Percentiles rank a stretch among this genome's conserved stretches.
Evolutionary conservation across 2,113 vertebrate genomes (phyloP).

Genomic region (Hirundichthys speculiger): DNA sequence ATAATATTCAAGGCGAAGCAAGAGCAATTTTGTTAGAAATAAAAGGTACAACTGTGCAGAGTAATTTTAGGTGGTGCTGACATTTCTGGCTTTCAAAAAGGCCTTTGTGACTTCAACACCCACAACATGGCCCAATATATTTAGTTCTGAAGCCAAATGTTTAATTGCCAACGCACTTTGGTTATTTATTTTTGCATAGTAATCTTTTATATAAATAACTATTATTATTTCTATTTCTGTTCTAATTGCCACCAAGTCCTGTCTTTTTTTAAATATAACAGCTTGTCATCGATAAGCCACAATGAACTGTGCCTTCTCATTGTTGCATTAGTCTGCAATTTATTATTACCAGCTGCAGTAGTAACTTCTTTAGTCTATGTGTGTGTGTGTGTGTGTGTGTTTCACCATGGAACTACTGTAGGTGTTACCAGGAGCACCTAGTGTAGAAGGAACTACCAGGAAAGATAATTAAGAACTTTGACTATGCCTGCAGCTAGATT

Average conservation of each 20-base stretch:
- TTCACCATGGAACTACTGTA: background rate
- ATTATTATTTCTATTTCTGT: constrained; percentile 11
- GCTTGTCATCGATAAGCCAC: too few species aligned
- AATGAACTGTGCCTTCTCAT: too few species aligned
- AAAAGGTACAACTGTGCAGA: background rate
- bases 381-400: too few species aligned
- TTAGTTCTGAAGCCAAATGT: too few species aligned
- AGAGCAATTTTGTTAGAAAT: constrained; percentile 8
- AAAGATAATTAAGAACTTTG: too few species aligned
- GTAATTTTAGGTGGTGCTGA: too few species aligned
- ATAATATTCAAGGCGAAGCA: constrained; percentile 25
- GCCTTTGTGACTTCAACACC: constrained; percentile 8
- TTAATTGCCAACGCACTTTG: too few species aligned
- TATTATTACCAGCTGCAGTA: constrained; percentile 4
- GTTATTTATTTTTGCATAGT: background rate
- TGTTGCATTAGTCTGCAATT: background rate
- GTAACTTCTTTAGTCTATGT: background rate
- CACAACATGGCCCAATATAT: background rate
- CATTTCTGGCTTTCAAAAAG: constrained; percentile 20
- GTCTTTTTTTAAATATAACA: too few species aligned
- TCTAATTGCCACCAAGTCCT: constrained; percentile 1
- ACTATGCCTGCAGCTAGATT: too few species aligned
- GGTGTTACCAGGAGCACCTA: too few species aligned
- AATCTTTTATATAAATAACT: background rate
- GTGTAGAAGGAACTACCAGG: too few species aligned